Evolutionary conservation across 2,888 invertebrate species (phyloP).

Genomic region (Allophyes oxyacanthae): DNA sequence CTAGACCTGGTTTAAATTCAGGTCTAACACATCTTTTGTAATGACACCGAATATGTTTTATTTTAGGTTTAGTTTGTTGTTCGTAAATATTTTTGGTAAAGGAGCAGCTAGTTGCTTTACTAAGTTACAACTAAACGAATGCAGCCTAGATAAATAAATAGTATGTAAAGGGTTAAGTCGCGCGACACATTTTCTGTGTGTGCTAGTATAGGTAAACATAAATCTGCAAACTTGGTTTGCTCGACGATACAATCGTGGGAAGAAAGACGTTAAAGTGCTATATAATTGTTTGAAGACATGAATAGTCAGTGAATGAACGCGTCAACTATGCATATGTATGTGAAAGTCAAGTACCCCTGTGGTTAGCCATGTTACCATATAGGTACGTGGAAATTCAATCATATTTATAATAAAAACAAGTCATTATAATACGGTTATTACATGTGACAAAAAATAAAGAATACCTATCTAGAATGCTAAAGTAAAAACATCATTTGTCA

Average conservation of each 20-base stretch:
- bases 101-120: no score
- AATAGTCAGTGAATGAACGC: conserved; percentile 77
- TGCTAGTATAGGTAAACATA: conserved; percentile 69
- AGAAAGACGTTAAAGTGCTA: conserved; percentile 77
- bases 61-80: no score
- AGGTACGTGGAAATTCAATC: conserved; percentile 43
- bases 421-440: conserved; percentile 38
- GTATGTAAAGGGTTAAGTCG: conserved; percentile 18
- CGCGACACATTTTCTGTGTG: conserved; percentile 46
- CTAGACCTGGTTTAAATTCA: no score
- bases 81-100: no score
- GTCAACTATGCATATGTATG: conserved; percentile 66
- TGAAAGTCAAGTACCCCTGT: conserved; percentile 61
- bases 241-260: conserved; percentile 82
- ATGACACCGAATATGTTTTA: no score
- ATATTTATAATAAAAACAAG: conserved; percentile 27
- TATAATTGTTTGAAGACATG: conserved; percentile 80
- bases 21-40: no score
- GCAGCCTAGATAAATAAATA: conserved; percentile 1
- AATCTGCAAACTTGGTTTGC: conserved; percentile 74
- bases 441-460: conserved; percentile 37
- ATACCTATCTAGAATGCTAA: conserved; percentile 51
- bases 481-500: conserved; percentile 73
- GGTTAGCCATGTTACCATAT: conserved; percentile 33
- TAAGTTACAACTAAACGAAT: conserved; percentile 8